A percentile compares a stretch with the other conserved stretches of the same genome.
Evolutionary conservation across 2,113 vertebrate species (phyloP).

Genomic region (Saccopteryx bilineata): DNA sequence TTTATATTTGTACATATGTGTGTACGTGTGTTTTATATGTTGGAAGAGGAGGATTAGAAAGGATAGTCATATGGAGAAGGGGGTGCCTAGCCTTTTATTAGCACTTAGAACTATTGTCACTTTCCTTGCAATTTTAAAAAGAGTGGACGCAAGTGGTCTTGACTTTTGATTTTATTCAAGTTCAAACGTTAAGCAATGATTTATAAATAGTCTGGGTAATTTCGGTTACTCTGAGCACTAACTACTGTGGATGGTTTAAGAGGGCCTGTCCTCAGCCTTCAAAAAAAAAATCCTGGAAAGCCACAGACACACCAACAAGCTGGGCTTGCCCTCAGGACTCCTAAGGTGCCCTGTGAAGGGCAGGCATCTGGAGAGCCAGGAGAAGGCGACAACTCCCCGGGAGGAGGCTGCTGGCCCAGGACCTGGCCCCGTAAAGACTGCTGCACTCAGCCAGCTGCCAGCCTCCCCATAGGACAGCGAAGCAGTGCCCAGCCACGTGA

Average conservation of each 20-base stretch:
- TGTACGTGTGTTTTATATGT: neutral
- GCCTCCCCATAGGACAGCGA: neutral
- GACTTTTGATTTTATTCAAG: constrained; percentile 30
- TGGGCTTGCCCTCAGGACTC: neutral
- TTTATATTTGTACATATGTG: neutral
- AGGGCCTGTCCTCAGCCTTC: neutral
- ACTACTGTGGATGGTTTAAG: neutral
- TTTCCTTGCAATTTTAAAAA: constrained; percentile 34
- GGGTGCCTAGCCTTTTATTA: neutral
- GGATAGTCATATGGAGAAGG: neutral
- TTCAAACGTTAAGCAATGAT: neutral
- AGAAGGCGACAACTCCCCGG: neutral
- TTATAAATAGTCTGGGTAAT: neutral
- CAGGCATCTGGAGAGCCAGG: neutral
- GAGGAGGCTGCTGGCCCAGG: neutral
- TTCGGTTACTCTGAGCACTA: neutral
- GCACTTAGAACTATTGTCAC: neutral
- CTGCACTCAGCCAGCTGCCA: neutral
- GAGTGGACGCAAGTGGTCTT: neutral
- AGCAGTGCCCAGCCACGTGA: neutral
- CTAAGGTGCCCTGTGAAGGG: too few species aligned
- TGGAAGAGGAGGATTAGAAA: neutral
- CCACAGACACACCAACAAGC: neutral
- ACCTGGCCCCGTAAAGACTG: neutral
- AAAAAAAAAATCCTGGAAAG: neutral